phyloP scores from a whole-genome alignment of 1,140 invertebrate genomes.

The Polypedilum vanderplanki region DNA sequence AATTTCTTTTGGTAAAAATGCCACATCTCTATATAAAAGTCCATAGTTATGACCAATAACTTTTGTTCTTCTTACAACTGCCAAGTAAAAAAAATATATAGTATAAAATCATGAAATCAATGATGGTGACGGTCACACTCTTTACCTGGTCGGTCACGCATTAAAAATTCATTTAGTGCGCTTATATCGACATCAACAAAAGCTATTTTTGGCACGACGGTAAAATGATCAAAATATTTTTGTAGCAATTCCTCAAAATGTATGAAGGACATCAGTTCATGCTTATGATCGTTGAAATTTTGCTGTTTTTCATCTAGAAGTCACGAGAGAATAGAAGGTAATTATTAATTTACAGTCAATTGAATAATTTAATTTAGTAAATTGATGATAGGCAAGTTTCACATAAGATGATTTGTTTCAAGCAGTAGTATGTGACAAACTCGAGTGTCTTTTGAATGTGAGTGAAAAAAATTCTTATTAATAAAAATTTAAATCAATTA shows the following conservation, averaged over 20 bases:
- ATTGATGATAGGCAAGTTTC: background rate
- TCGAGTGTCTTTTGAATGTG: no score
- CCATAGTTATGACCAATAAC: constrained; percentile 36
- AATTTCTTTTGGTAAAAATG: constrained; percentile 24
- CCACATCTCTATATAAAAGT: constrained; percentile 25
- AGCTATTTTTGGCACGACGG: constrained; percentile 37
- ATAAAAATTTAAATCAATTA: no score
- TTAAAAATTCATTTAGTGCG: constrained; percentile 36
- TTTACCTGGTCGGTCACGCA: constrained; percentile 38
- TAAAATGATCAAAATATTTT: constrained; percentile 24
- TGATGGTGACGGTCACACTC: constrained; percentile 30
- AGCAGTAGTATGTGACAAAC: no score
- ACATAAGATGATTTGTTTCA: no score
- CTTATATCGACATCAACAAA: constrained; percentile 37
- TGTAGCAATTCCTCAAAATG: background rate
- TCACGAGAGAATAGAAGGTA: no score
- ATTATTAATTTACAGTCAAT: background rate
- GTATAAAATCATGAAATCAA: constrained; percentile 38
- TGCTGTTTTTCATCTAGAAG: background rate
- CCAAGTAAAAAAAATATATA: constrained; percentile 36
- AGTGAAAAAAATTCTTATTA: no score
- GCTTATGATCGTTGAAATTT: background rate
- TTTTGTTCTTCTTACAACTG: constrained; percentile 42
- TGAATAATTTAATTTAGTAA: background rate
- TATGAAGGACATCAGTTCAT: constrained; percentile 25